Percentiles rank a stretch among this genome's conserved stretches.
Conservation (phyloP, 2,888 invertebrate species). For the Athalia rosae region DNA sequence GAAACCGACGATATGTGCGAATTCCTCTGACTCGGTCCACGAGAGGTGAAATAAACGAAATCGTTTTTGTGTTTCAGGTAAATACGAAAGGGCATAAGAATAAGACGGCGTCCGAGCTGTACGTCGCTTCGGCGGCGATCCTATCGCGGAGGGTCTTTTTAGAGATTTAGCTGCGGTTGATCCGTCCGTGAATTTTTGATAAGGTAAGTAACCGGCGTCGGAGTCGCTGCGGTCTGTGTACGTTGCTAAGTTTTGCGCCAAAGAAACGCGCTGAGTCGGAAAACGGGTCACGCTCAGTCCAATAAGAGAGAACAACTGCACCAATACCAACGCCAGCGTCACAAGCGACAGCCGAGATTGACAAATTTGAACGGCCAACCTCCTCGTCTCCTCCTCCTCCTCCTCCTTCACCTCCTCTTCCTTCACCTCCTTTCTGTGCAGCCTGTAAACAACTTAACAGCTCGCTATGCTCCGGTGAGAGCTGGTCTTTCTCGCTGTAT, state of each 20-base stretch:
- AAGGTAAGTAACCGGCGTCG: neutral
- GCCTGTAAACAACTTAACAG: conserved; percentile 29
- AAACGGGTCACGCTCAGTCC: too few species aligned
- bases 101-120: too few species aligned
- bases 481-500: conserved; percentile 5
- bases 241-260: too few species aligned
- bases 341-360: conserved; percentile 1
- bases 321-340: neutral
- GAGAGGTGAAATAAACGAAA: neutral
- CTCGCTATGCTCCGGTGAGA: conserved; percentile 22
- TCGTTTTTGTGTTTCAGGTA: conserved; percentile 16
- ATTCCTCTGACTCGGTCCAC: neutral
- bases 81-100: neutral
- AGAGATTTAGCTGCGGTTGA: too few species aligned
- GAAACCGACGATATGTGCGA: neutral
- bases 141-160: too few species aligned
- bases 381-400: neutral
- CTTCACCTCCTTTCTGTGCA: too few species aligned
- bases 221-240: too few species aligned
- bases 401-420: neutral
- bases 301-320: too few species aligned
- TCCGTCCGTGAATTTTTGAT: neutral
- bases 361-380: conserved; percentile 20
- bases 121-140: too few species aligned
- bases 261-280: too few species aligned